These are phyloP conservation scores for silkworm (Bombyx mori) DNA, from an alignment of 1,140 invertebrate genomes.

Conservation along the genomic window DNA sequence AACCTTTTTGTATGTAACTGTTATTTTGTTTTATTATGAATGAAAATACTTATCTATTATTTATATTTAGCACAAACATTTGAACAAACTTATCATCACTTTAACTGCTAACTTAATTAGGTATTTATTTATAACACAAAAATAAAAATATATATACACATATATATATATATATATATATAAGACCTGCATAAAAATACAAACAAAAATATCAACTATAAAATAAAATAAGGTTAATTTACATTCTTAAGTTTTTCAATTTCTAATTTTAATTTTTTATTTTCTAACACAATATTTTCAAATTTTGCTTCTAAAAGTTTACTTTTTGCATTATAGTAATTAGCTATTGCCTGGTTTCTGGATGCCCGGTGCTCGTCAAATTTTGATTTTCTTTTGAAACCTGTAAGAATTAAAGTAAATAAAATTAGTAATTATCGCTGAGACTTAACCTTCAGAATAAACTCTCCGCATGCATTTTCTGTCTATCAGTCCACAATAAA, in stretches of 20 bases:
- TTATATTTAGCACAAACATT: too few relatives aligned
- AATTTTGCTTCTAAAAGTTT: background rate
- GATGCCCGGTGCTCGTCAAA: background rate
- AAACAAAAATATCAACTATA: background rate
- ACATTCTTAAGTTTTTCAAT: background rate
- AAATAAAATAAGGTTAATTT: background rate
- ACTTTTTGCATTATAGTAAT: background rate
- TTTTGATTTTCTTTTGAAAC: background rate
- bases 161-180: too few relatives aligned
- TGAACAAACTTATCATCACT: too few relatives aligned
- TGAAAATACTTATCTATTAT: too few relatives aligned
- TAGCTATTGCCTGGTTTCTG: background rate
- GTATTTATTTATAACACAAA: too few relatives aligned
- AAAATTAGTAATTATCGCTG: background rate
- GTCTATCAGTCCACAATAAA: background rate
- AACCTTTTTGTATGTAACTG: too few relatives aligned
- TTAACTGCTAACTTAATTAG: too few relatives aligned
- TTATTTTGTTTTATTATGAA: too few relatives aligned
- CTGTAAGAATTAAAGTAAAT: background rate
- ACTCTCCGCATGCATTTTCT: background rate
- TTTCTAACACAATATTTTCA: background rate
- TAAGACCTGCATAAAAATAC: too few relatives aligned
- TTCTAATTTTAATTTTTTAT: conserved; percentile 1
- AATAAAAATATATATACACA: too few relatives aligned
- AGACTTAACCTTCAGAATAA: background rate